Percentiles rank a stretch among this genome's conserved stretches.
Conservation (phyloP, 2,113 vertebrate species). For the Oryctolagus cuniculus region DNA sequence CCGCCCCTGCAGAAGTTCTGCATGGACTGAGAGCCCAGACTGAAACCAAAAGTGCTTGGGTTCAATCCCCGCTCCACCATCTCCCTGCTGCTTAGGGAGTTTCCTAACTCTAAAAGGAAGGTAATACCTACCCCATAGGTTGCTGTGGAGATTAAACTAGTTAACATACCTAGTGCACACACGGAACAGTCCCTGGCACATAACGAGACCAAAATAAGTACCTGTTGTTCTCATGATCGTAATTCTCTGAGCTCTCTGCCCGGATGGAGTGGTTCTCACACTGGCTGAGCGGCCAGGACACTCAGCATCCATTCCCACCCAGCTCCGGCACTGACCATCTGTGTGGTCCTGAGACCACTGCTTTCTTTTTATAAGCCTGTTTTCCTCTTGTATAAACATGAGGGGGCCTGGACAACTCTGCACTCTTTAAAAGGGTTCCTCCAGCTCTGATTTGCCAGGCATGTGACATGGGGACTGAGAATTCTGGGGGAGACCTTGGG, state of each 20-base stretch:
- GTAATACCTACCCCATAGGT: not conserved
- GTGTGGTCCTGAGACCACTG: not conserved
- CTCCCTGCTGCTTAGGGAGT: not conserved
- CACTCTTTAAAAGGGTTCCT: constrained; percentile 33
- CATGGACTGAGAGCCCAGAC: not conserved
- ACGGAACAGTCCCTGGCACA: not conserved
- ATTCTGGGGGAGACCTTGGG: constrained; percentile 39
- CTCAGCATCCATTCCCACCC: not conserved
- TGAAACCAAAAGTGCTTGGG: not conserved
- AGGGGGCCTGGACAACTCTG: not conserved
- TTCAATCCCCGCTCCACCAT: not conserved
- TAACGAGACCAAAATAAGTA: not conserved
- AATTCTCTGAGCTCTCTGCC: not conserved
- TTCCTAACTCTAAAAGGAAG: constrained; percentile 3
- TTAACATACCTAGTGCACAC: not conserved
- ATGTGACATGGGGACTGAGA: not conserved
- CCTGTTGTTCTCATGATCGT: not conserved
- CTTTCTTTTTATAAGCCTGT: constrained; percentile 27
- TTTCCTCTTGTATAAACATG: constrained; percentile 24
- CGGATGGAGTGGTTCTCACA: not conserved
- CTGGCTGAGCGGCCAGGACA: not conserved
- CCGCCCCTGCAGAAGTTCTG: not conserved
- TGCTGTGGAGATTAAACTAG: constrained; percentile 1
- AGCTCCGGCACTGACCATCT: not conserved
- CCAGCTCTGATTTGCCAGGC: not conserved